Evolutionary conservation across 2,113 vertebrate species (phyloP), one percentile per base, ranked within the genome.

Genomic region (Phoxinus phoxinus): DNA sequence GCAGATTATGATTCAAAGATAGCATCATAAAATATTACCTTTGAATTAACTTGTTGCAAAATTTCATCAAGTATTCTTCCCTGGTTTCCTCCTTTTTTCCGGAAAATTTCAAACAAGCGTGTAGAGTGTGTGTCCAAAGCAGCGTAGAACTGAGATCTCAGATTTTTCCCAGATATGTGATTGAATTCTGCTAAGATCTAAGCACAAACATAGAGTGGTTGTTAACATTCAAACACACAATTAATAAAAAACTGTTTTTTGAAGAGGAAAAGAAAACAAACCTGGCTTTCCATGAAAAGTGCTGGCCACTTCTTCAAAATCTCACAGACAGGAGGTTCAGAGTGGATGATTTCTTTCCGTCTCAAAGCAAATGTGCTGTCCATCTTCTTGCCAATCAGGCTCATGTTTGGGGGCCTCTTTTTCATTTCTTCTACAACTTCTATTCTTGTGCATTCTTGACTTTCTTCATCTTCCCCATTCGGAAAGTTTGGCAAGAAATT

Each of bases 321-420:
- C 19, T 69, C 65, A 69, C 15, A 32, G 3, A 69, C 32, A 37
- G 30, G 32, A 71, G 32, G 67, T 71, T 71, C 32, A 10, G 67
- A 71, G 17, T 71, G 67, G 3, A 67, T 2, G 12, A 67, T 67
- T 67, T 67, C 27, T 15, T 32, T 67, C 12, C 63, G 1, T 32
- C 25, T 71, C 67, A 37, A 9, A 32, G 32, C 32, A 71, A 71
- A 71, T 3, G 67, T 71, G 1, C 67, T 10, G 12, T 71, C 32
- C 67, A 71, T 71, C 67, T 71, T 69, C 32, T 69, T 17, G 15
- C 65, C 65, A 69, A 69, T 69, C 30, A 69, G 30, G 65, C 65
- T 69, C 13, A 37, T 32, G 12, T 69, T 35, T 35, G 2, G 30
- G 32, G 30, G 11, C 27, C 12, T 46, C 44, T 46, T 46, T 46